Evolutionary conservation across 2,113 vertebrate genomes (phyloP), one percentile per base, ranked within the genome.

Genomic region (Nicator chloris): DNA sequence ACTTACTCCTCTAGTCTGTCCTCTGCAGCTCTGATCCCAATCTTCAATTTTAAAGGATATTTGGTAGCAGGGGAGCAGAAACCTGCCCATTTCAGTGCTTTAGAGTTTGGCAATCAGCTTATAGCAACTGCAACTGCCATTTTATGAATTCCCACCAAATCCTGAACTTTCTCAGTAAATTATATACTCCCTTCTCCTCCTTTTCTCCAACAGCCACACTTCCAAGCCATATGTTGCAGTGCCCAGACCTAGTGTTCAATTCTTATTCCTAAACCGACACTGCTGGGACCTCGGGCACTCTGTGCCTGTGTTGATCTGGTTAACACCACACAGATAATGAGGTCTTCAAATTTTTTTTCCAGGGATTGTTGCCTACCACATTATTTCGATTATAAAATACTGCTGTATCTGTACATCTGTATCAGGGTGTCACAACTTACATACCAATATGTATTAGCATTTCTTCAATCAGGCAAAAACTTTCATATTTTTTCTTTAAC

Each of bases 391-490:
- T 96, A 92, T 90, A 84, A 88, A 90, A 82, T 68, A 50, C 60
- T 79, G 20, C 37, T 64, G 17, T 51, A 81, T 83, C 73, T 90
- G 88, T 94, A 47, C 61, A 37, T 84, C 86, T 77, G 57, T 63
- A 90, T 88, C 75, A 88, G 82, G 35, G 30, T 90, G 88, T 86
- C 80, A 93, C 33, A 93, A 71, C 78, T 86, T 91, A 76, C 72
- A 82, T 84, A 91, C 54, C 61, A 66, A 64, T 54, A 86, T 78
- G 47, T 92, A 94, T 96, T 94, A 96, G 42, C 66, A 90, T 95
- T 95, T 95, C 93, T 96, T 95, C 91, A 95, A 91, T 95, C 85
- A 93, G 95, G 86, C 83, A 96, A 96, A 88, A 95, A 80, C 50
- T 84, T 78, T 70, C 53, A 90, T 83, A 54, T 86, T 92, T 96